A percentile compares a stretch with the other conserved stretches of the same genome.
phyloP scores from a whole-genome alignment of 2,888 invertebrate species.

The Spicauda simplicius region DNA sequence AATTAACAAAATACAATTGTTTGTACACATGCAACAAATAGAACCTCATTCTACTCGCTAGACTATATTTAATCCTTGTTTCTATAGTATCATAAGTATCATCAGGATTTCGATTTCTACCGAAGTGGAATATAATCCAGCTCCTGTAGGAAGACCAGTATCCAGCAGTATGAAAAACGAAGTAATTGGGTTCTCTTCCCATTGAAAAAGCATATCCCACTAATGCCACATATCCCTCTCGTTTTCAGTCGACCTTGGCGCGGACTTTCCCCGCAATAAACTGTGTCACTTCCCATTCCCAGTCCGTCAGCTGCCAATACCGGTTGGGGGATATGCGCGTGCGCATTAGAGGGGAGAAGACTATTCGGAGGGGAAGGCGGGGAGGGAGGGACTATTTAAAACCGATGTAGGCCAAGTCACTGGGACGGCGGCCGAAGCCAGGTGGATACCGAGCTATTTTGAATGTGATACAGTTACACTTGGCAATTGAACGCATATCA shows the following conservation, averaged over 20 bases:
- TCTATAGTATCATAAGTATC: too few relatives aligned
- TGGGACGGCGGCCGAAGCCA: constrained; percentile 45
- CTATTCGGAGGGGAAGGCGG: constrained; percentile 21
- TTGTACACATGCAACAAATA: too few relatives aligned
- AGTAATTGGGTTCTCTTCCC: too few relatives aligned
- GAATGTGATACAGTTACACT: constrained; percentile 45
- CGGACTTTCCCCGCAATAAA: constrained; percentile 27
- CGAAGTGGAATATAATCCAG: too few relatives aligned
- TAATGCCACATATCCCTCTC: constrained; percentile 2
- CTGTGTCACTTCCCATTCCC: constrained; percentile 37
- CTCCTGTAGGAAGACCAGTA: too few relatives aligned
- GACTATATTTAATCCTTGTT: too few relatives aligned
- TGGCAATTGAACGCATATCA: constrained; percentile 37
- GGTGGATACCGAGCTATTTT: constrained; percentile 42
- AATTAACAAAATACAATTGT: too few relatives aligned
- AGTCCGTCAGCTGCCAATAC: constrained; percentile 46
- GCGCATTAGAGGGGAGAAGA: constrained; percentile 11
- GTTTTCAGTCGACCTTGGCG: constrained; percentile 33
- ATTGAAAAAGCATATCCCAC: too few relatives aligned
- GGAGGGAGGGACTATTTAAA: constrained; percentile 50
- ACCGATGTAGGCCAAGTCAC: constrained; percentile 52
- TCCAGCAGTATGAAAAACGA: too few relatives aligned
- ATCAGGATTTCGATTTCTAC: too few relatives aligned
- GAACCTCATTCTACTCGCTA: too few relatives aligned
- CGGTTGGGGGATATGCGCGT: constrained; percentile 7